A percentile compares a stretch with the other conserved stretches of the same genome.
Evolutionary conservation across 1,140 invertebrate genomes (phyloP).

Genomic region (Atta cephalotes): DNA sequence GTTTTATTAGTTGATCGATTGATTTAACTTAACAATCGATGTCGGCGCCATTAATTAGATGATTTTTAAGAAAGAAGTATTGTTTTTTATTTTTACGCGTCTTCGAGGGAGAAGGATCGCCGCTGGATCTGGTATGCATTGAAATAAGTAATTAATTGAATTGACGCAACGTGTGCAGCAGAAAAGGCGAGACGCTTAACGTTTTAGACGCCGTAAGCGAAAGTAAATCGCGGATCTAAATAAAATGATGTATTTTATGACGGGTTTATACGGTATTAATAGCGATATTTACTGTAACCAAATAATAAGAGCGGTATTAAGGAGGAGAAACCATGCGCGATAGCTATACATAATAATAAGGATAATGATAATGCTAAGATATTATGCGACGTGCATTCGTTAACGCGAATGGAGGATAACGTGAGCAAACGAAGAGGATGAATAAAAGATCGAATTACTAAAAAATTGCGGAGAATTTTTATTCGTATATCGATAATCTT

Average conservation of each 20-base stretch:
- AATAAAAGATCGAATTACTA: neutral
- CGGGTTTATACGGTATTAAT: conserved; percentile 85
- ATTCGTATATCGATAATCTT: neutral
- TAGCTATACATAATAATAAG: conserved; percentile 66
- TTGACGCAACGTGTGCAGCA: conserved; percentile 38
- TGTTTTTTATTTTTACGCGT: conserved; percentile 51
- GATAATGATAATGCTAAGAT: conserved; percentile 56
- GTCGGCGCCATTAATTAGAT: neutral
- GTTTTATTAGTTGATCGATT: neutral
- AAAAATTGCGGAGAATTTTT: neutral
- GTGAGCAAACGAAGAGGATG: conserved; percentile 28
- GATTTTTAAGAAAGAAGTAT: neutral
- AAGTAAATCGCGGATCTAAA: conserved; percentile 72
- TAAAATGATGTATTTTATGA: conserved; percentile 86
- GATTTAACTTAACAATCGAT: neutral
- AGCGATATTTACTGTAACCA: conserved; percentile 84
- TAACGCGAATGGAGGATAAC: conserved; percentile 33
- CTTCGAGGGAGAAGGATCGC: conserved; percentile 49
- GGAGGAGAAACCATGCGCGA: conserved; percentile 33
- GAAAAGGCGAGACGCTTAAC: conserved; percentile 50
- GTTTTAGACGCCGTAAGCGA: conserved; percentile 72
- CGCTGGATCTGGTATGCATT: conserved; percentile 31
- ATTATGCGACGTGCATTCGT: conserved; percentile 48
- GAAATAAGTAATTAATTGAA: conserved; percentile 51
- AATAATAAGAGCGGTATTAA: conserved; percentile 75